Evolutionary conservation across 64 coral and sea anemone species (phyloP).

Genomic region (Porites australiensis): DNA sequence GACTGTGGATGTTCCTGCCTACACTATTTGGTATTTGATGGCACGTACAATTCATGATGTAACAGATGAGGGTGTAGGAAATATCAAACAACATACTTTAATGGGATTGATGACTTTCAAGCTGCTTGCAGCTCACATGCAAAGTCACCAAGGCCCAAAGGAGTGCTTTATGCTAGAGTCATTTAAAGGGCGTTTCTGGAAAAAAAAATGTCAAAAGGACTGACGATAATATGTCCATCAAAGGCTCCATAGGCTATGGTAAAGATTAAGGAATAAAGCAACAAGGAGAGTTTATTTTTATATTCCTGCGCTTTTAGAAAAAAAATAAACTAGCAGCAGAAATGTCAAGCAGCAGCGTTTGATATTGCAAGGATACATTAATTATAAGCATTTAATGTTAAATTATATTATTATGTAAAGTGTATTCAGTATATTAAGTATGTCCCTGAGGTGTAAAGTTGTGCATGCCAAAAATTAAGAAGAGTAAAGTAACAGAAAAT

Average conservation of each 20-base stretch:
- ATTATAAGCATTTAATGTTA: slow-evolving; percentile 22
- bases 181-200: neutral
- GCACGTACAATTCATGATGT: no score
- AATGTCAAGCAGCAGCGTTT: neutral
- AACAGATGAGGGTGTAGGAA: no score
- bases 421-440: slow-evolving; percentile 11
- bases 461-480: slow-evolving; percentile 58
- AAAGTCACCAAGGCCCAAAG: no score
- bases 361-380: slow-evolving; percentile 37
- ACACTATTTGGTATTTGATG: no score
- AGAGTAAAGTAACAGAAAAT: slow-evolving; percentile 53
- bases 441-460: slow-evolving; percentile 54
- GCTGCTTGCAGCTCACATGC: no score
- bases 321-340: neutral
- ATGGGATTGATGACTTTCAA: no score
- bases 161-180: no score
- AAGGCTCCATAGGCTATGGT: neutral
- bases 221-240: neutral
- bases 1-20: no score
- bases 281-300: slow-evolving; percentile 54
- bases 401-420: slow-evolving; percentile 46
- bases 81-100: no score
- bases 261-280: neutral
- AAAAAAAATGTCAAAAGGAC: neutral
- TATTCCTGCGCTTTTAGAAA: slow-evolving; percentile 42